Evolutionary conservation across 2,113 vertebrate genomes (phyloP).

Genomic region (Gavialis gangeticus): DNA sequence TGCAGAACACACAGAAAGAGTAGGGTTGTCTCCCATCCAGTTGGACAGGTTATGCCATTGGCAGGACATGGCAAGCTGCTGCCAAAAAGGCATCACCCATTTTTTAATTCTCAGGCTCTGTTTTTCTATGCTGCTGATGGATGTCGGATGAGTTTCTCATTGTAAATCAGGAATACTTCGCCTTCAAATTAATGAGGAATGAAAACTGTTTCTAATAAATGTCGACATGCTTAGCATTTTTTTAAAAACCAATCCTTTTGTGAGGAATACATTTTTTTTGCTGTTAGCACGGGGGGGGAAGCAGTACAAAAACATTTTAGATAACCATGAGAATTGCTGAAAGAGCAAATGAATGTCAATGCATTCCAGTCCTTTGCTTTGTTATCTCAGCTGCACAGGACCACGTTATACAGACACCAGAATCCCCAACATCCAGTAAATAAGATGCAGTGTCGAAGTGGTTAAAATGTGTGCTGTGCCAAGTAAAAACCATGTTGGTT

Average conservation of each 20-base stretch:
- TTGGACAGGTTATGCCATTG: slow-evolving; percentile 70
- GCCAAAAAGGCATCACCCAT: slow-evolving; percentile 77
- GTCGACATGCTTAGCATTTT: slow-evolving; percentile 76
- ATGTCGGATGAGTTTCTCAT: slow-evolving; percentile 64
- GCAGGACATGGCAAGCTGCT: slow-evolving; percentile 59
- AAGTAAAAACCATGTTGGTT: not conserved
- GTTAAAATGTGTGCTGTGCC: not conserved
- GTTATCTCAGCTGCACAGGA: slow-evolving; percentile 42
- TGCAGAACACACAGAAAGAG: slow-evolving; percentile 66
- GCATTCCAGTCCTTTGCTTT: slow-evolving; percentile 50
- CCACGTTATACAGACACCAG: not conserved
- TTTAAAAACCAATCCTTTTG: slow-evolving; percentile 74
- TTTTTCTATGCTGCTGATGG: slow-evolving; percentile 71
- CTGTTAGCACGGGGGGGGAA: slow-evolving; percentile 33
- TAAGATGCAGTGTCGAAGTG: not conserved
- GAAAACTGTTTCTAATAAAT: slow-evolving; percentile 80
- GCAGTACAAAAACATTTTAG: slow-evolving; percentile 65
- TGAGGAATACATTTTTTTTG: slow-evolving; percentile 53
- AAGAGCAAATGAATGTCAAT: slow-evolving; percentile 8
- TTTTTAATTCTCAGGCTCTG: slow-evolving; percentile 64
- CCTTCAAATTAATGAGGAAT: slow-evolving; percentile 73
- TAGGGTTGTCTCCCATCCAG: slow-evolving; percentile 63
- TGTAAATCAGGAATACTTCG: slow-evolving; percentile 78
- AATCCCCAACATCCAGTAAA: not conserved
- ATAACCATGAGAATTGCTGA: slow-evolving; percentile 64